These are phyloP conservation scores for Trachelus iudaicus DNA, from an alignment of 2,888 invertebrate genomes.

Conservation along the genomic window DNA sequence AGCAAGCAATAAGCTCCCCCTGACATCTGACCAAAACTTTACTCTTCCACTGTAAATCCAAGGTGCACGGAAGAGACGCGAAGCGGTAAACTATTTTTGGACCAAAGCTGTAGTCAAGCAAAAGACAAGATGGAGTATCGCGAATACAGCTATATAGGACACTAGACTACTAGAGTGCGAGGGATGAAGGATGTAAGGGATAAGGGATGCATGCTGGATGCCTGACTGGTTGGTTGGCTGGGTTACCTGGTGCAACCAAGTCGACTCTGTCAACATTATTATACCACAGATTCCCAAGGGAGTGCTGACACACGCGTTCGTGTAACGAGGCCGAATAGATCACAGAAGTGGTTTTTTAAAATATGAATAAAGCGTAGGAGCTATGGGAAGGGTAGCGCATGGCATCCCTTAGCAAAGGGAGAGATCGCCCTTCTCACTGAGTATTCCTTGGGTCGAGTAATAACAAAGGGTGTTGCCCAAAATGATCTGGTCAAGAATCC, in stretches of 20 bases:
- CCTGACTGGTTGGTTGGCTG: too few species aligned
- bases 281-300: constrained; percentile 57
- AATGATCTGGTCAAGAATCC: too few species aligned
- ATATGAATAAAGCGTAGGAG: constrained; percentile 44
- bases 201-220: neutral
- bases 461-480: too few species aligned
- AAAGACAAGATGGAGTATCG: constrained; percentile 24
- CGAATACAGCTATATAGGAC: too few species aligned
- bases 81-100: neutral
- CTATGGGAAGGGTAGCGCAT: constrained; percentile 5
- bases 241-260: constrained; percentile 48
- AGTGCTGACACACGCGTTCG: constrained; percentile 32
- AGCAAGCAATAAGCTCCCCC: too few species aligned
- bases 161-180: neutral
- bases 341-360: constrained; percentile 54
- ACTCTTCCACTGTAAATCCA: neutral
- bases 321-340: constrained; percentile 46
- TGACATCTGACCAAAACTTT: too few species aligned
- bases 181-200: constrained; percentile 7
- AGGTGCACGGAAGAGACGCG: neutral
- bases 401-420: too few species aligned
- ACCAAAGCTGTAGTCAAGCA: constrained; percentile 22
- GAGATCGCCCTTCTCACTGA: too few species aligned
- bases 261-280: constrained; percentile 60
- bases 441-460: too few species aligned